Evolutionary conservation across 35 echinoderm and acorn worm genomes (phyloP), one percentile per base, ranked within the genome.

Genomic region (Eucidaris tribuloides): DNA sequence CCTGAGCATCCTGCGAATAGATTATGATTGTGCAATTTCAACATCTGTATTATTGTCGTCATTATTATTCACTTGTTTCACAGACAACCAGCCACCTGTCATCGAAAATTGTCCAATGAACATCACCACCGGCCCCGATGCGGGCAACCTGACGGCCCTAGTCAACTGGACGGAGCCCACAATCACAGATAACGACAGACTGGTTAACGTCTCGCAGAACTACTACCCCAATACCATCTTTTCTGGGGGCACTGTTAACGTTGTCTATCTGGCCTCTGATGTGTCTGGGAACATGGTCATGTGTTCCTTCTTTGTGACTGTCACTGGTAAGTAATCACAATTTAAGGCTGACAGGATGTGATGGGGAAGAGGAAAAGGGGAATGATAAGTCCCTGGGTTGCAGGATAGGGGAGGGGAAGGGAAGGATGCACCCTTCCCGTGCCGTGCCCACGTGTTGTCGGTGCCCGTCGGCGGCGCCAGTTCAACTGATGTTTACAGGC

Each of bases 301-400:
- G 25, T 93, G 91, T 61, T 88, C 85, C 4, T 93, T 93, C 27
- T 65, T 25, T 41, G 79, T 88, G 2, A 84, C 80, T 14, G 91
- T 93, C 2, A 46, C 49, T 66, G 84, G 91, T 93, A 65, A 40
- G 78, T 58, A 44, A 71, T 66, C 20, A n/a, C n/a, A n/a, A n/a
- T n/a, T n/a, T n/a, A n/a, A n/a, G n/a, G n/a, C n/a, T n/a, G n/a
- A n/a, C n/a, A n/a, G n/a, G n/a, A n/a, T n/a, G n/a, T n/a, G n/a
- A n/a, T n/a, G n/a, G n/a, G n/a, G n/a, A n/a, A n/a, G n/a, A n/a
- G n/a, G n/a, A n/a, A n/a, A n/a, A n/a, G n/a, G n/a, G n/a, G n/a
- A n/a, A n/a, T n/a, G n/a, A n/a, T n/a, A n/a, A n/a, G n/a, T n/a
- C n/a, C n/a, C n/a, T n/a, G n/a, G n/a, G n/a, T n/a, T n/a, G n/a